phyloP scores from a whole-genome alignment of 2,113 vertebrate genomes.

The Rostratula benghalensis region DNA sequence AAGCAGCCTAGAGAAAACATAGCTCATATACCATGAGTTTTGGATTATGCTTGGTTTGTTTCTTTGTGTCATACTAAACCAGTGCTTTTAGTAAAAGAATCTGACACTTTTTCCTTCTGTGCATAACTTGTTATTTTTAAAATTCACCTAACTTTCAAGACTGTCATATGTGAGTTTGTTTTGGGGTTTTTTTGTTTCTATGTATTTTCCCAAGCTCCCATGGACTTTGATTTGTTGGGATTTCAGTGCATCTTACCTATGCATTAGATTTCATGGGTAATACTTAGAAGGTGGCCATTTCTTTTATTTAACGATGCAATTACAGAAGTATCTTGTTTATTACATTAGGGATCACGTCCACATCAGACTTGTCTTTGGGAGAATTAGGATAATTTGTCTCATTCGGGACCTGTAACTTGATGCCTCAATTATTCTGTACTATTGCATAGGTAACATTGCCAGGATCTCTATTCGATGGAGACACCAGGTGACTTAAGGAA shows the following conservation, averaged over 20 bases:
- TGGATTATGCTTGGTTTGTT: neutral
- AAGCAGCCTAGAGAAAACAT: neutral
- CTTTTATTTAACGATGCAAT: conserved; percentile 51
- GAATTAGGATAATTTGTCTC: conserved; percentile 55
- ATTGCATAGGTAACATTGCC: conserved; percentile 30
- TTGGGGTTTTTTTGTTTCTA: neutral
- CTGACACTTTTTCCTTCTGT: neutral
- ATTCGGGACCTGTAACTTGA: conserved; percentile 20
- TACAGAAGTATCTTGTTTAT: conserved; percentile 32
- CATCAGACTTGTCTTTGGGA: neutral
- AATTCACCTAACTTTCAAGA: neutral
- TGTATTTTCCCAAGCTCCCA: neutral
- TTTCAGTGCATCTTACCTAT: neutral
- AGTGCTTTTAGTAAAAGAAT: neutral
- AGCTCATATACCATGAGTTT: neutral
- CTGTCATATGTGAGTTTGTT: neutral
- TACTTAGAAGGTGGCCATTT: neutral
- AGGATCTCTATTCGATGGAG: conserved; percentile 48
- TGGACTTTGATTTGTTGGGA: neutral
- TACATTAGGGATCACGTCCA: conserved; percentile 1
- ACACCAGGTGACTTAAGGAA: conserved; percentile 38
- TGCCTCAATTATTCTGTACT: conserved; percentile 34
- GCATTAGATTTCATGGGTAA: neutral
- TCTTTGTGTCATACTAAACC: neutral
- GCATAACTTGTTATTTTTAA: neutral